Percentiles rank a stretch among this genome's conserved stretches.
Conservation (phyloP, 35 echinoderm and acorn worm genomes). For the Ophioderma brevispina region DNA sequence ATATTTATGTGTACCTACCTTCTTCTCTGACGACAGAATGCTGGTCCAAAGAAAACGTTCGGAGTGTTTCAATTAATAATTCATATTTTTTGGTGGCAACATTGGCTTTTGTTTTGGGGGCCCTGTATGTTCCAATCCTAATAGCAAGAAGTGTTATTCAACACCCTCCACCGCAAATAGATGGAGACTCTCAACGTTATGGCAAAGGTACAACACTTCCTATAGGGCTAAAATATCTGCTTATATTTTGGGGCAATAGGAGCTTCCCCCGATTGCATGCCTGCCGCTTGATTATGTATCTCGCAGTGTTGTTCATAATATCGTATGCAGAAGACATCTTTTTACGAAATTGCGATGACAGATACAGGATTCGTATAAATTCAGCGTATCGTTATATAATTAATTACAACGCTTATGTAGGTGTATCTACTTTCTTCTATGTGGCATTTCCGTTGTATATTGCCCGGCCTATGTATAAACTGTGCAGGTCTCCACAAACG, state of each 20-base stretch:
- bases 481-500: too few species aligned
- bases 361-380: not conserved
- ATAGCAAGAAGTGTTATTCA: not conserved
- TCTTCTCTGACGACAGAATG: not conserved
- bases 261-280: not conserved
- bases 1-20: not conserved
- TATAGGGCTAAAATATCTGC: not conserved
- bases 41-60: not conserved
- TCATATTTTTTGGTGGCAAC: not conserved
- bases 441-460: not conserved
- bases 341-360: not conserved
- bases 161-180: not conserved
- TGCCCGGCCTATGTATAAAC: not conserved
- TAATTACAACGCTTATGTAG: not conserved
- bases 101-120: not conserved
- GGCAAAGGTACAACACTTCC: not conserved
- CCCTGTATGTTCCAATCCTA: not conserved
- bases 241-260: not conserved
- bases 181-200: not conserved
- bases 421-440: not conserved
- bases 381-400: not conserved
- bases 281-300: not conserved
- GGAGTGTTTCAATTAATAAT: not conserved
- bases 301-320: not conserved
- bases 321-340: not conserved